Conservation (phyloP, 1,140 invertebrate genomes). For the Alviniconcha marisindica region DNA sequence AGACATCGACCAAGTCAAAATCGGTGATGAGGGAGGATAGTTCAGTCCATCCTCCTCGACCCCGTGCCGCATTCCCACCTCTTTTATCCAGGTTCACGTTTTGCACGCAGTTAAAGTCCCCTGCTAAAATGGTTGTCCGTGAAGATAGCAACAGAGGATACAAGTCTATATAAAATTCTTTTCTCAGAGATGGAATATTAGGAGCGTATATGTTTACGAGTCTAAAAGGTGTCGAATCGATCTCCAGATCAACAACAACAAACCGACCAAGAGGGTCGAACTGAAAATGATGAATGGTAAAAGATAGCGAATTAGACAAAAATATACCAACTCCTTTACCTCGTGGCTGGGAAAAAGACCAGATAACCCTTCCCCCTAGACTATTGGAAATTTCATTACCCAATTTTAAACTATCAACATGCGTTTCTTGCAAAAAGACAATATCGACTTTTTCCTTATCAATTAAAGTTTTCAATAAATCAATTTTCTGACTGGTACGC, state of each 20-base stretch:
- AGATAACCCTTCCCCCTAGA: not conserved
- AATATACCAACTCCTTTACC: conserved; percentile 16
- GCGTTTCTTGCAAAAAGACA: conserved; percentile 29
- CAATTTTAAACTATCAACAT: not conserved
- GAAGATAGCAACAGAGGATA: not conserved
- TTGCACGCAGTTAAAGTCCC: conserved; percentile 33
- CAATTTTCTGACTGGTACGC: not conserved
- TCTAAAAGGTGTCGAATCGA: not conserved
- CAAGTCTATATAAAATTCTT: not conserved
- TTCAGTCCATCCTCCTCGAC: not conserved
- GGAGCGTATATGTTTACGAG: conserved; percentile 37
- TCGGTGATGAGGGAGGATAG: not conserved
- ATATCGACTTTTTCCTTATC: conserved; percentile 6
- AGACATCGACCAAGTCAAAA: conserved; percentile 23
- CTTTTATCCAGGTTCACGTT: conserved; percentile 6
- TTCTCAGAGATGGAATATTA: not conserved
- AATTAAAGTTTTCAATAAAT: not conserved
- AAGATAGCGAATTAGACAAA: not conserved
- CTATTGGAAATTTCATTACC: too few species aligned
- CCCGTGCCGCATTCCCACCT: not conserved
- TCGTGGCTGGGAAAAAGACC: not conserved
- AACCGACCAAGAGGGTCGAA: conserved; percentile 26
- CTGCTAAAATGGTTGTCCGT: not conserved
- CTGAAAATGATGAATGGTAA: not conserved
- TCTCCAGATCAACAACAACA: not conserved